Base-by-base conservation (phyloP, 2,888 invertebrate species). In the Drosophila algonquin region DNA sequence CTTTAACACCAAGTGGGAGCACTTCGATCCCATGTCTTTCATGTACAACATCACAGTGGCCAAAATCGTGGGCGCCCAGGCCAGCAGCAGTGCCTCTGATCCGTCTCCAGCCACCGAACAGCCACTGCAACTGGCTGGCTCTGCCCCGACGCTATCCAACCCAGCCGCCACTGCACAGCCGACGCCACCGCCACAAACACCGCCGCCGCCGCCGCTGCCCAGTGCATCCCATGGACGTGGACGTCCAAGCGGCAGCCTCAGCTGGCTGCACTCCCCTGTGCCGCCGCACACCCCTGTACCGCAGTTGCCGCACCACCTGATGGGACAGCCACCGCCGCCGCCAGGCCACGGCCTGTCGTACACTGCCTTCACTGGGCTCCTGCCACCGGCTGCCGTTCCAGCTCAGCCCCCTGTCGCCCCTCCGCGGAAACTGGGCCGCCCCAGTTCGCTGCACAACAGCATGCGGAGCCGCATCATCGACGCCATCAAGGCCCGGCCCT, bases 41-140 rank as follows among this genome's bases (percentile, higher is more conserved):
- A 90, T 90, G 90, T 90, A 91, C 68, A 90, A 90, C 72, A 90
- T 90, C 27, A 90, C 90, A 4, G 91, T 91, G 45, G 86, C 90
- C 27, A 90, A 90, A 68, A 90, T 90, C 32, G 90, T 90, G 4
- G 90, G 90, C 5, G 82, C 91, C 2, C 79, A 89, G 24, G 61
- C 87, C 0, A 70, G 51, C 16, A 57, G 52, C 1, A 48, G 47
- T 9, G 57, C 55, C 6, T 21, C 47, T 18, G 50, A 30, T 27
- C 57, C 18, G 27, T 45, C 27, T 10, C 70, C 10, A 56, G 47
- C 32, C 53, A 18, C 32, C 45, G 58, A 12, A n/a, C 50, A 12
- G 44, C n/a, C 7, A 27, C n/a, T 35, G 27, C 35, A 1, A 0
- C 40, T 40, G 40, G 40, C 14, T 6, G 40, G 0, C 40, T 14